Evolutionary conservation across 2,888 invertebrate species (phyloP).

Genomic region (Oithona nana): DNA sequence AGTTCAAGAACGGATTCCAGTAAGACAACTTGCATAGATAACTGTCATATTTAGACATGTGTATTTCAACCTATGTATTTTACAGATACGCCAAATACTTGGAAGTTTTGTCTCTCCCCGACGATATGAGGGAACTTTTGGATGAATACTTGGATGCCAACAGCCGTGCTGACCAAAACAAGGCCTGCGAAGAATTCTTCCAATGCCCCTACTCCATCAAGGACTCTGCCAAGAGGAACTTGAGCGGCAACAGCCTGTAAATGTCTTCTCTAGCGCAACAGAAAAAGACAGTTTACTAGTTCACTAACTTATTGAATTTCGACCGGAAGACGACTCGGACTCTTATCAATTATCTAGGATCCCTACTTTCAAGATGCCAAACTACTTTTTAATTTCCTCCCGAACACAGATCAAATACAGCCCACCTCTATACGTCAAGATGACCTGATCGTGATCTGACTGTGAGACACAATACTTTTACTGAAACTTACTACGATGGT

Average conservation of each 20-base stretch:
- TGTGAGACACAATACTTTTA: not conserved
- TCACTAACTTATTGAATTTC: no score
- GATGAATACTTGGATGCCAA: constrained; percentile 20
- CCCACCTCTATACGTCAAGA: not conserved
- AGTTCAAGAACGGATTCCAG: constrained; percentile 22
- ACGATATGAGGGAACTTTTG: constrained; percentile 19
- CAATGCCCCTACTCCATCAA: constrained; percentile 21
- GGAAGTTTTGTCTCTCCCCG: constrained; percentile 19
- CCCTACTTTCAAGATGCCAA: not conserved
- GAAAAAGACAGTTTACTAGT: not conserved
- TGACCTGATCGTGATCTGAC: not conserved
- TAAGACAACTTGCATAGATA: constrained; percentile 17
- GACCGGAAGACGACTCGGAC: no score
- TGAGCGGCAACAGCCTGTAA: constrained; percentile 16
- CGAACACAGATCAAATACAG: no score
- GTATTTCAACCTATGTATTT: no score
- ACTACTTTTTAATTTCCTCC: no score
- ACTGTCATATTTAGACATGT: not conserved
- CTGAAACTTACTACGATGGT: not conserved
- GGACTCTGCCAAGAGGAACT: constrained; percentile 18
- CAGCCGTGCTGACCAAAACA: constrained; percentile 17
- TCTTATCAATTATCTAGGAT: no score
- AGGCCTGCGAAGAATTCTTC: constrained; percentile 19
- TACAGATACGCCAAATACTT: constrained; percentile 20
- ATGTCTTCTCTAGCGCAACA: not conserved